phyloP scores from a whole-genome alignment of 2,797 vertebrate species.

The Monodelphis domestica region DNA sequence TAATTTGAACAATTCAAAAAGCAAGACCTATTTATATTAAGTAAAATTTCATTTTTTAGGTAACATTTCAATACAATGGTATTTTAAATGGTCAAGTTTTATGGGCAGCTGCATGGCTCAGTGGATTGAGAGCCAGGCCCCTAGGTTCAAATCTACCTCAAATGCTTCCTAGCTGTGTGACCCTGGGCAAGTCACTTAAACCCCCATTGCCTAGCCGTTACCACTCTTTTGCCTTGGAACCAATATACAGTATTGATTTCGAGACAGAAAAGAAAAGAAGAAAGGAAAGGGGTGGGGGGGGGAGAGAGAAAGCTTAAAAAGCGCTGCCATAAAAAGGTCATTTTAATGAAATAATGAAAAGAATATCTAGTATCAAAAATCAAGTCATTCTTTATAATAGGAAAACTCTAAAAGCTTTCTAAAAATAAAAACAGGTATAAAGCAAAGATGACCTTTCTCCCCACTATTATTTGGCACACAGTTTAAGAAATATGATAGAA shows the following conservation, averaged over 20 bases:
- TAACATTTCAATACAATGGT: neutral
- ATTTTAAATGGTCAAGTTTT: neutral
- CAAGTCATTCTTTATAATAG: neutral
- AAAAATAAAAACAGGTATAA: neutral
- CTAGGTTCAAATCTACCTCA: no score
- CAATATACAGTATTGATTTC: no score
- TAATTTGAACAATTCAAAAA: neutral
- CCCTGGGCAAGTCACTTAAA: no score
- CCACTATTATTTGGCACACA: neutral
- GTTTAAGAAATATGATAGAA: neutral
- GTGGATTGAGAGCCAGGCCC: no score
- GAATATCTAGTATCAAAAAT: neutral
- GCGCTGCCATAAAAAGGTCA: neutral
- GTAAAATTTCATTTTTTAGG: neutral
- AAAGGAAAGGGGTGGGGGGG: no score
- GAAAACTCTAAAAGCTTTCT: neutral
- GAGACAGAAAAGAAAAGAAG: no score
- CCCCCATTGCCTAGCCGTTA: no score
- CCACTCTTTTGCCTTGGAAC: no score
- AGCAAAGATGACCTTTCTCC: neutral
- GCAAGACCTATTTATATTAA: neutral
- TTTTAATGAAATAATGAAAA: neutral
- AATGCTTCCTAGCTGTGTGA: no score
- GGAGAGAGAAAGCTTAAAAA: neutral
- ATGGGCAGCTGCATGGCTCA: no score